Evolutionary conservation across 2,113 vertebrate genomes (phyloP).

Genomic region (Apteryx mantelli): DNA sequence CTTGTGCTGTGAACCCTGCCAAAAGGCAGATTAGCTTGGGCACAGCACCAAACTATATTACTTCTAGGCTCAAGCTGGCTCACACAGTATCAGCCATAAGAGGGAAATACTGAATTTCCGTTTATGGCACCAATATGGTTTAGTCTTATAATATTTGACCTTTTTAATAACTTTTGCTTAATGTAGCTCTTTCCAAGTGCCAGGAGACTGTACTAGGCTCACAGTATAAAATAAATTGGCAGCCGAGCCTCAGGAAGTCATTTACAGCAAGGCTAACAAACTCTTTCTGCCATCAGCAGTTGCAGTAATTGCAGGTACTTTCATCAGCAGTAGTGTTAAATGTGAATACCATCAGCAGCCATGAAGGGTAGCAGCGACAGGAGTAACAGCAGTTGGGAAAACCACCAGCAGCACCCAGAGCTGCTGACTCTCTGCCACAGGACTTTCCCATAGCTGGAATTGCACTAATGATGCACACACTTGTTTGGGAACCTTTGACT

Average conservation of each 20-base stretch:
- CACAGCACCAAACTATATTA: not conserved
- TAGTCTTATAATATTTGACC: conserved; percentile 28
- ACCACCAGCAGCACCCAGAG: not conserved
- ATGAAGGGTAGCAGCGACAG: not conserved
- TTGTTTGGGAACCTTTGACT: not conserved
- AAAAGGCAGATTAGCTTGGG: conserved; percentile 29
- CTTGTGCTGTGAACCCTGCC: not conserved
- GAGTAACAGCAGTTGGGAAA: not conserved
- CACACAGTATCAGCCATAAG: not conserved
- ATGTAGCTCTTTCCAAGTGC: conserved; percentile 21
- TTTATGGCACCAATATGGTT: conserved; percentile 28
- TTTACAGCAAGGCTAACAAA: conserved; percentile 49
- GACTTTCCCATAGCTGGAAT: not conserved
- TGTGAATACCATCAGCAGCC: conserved; percentile 64
- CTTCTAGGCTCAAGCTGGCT: conserved; percentile 14
- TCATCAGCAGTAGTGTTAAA: conserved; percentile 56
- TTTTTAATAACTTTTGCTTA: conserved; percentile 58
- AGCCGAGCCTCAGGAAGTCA: conserved; percentile 42
- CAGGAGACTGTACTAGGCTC: conserved; percentile 40
- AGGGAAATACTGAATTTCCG: conserved; percentile 21
- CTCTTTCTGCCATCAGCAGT: conserved; percentile 53
- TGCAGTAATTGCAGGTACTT: conserved; percentile 69
- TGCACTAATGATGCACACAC: not conserved
- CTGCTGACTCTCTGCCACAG: not conserved
- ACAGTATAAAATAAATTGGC: conserved; percentile 12